Evolutionary conservation across 64 coral and sea anemone genomes (phyloP), one percentile per base, ranked within the genome.

Genomic region (Pocillopora damicornis): DNA sequence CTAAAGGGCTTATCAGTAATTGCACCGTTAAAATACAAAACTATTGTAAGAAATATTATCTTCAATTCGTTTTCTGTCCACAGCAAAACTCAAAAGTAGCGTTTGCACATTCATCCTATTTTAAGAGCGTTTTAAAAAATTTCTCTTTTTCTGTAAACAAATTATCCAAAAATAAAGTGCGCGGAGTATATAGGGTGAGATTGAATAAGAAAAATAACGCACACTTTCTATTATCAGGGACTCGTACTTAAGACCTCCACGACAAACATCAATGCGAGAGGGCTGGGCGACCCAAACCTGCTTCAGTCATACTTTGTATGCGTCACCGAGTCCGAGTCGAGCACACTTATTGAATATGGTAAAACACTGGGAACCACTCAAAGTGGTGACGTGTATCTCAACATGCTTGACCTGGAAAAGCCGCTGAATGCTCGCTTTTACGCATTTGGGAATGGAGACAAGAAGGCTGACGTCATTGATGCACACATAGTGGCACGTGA

Each of bases 251-350:
- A 59, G 45, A 69, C 63, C 25, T 91, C 38, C 45, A 87, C 90
- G 13, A 63, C 26, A 11, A 73, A 79, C 26, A 63, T 75, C 17
- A 87, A 87, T n/a, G 90, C 82, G 0, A 25, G 75, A 18, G 90
- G 59, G 30, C 81, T 92, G 51, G 90, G 90, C 1, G 76, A 78
- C 64, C 23, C 61, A 20, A 56, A 38, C 10, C 25, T 92, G 20
- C 64, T 87, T 36, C 83, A 92, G 45, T 87, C 90, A 7, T 92
- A 80, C 30, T 86, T 87, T 72, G 90, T 92, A 15, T 92, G 90
- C 45, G 45, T 92, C 51, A 92, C 72, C 5, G 82, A 92, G 14
- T 59, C 90, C 65, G 42, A 51, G 22, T 58, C 38, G 1, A 87
- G 36, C 17, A 80, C 85, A 12, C 60, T 92, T 61, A 71, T 92